A percentile compares a stretch with the other conserved stretches of the same genome.
phyloP scores from a whole-genome alignment of 2,888 invertebrate genomes.

The Cabera pusaria region DNA sequence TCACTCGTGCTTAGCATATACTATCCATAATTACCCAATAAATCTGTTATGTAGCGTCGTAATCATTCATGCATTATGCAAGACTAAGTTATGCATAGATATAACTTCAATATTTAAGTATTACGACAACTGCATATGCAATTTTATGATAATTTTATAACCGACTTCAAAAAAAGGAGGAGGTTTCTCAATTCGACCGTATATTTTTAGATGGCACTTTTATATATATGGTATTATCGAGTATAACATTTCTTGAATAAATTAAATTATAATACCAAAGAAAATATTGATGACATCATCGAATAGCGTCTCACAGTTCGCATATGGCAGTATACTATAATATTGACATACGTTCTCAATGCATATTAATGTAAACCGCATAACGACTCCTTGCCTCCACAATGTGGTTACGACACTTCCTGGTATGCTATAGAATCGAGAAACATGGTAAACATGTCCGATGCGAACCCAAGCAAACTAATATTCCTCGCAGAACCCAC shows the following conservation, averaged over 20 bases:
- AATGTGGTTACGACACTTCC: constrained; percentile 69
- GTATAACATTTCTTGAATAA: too few species aligned
- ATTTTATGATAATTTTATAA: constrained; percentile 4
- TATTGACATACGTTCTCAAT: constrained; percentile 48
- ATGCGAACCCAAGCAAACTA: constrained; percentile 21
- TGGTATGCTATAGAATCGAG: constrained; percentile 46
- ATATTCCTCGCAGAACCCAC: constrained; percentile 5
- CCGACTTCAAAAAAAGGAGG: too few species aligned
- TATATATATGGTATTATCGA: too few species aligned
- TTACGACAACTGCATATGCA: constrained; percentile 13
- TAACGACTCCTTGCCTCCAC: constrained; percentile 57
- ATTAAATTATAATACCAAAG: constrained; percentile 41
- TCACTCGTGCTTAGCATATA: constrained; percentile 14
- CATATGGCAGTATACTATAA: constrained; percentile 36
- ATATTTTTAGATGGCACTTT: too few species aligned
- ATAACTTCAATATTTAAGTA: constrained; percentile 3
- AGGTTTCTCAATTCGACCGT: too few species aligned
- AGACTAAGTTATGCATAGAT: constrained; percentile 10
- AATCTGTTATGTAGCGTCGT: constrained; percentile 5
- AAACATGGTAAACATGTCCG: constrained; percentile 33
- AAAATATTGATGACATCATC: constrained; percentile 36
- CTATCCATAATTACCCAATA: constrained; percentile 7
- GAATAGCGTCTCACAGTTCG: constrained; percentile 44
- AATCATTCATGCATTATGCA: constrained; percentile 14
- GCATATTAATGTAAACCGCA: constrained; percentile 68